Conservation (phyloP, 2,797 vertebrate genomes). For the Moxostoma hubbsi region DNA sequence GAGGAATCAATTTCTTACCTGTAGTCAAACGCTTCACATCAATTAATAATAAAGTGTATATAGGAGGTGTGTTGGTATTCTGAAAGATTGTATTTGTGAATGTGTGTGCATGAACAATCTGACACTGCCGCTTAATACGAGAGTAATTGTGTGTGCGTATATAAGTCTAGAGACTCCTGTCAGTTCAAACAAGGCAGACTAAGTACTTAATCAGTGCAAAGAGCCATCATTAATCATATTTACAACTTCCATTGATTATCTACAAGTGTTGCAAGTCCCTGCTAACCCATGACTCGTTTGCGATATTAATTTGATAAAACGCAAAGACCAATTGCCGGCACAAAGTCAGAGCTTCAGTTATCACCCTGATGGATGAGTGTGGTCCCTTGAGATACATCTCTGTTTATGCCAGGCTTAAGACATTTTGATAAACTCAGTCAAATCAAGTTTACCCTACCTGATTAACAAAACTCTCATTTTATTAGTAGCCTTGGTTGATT, state of each 20-base stretch:
- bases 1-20: constrained; percentile 25
- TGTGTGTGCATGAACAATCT: constrained; percentile 7
- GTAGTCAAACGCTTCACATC: constrained; percentile 1
- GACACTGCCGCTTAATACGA: not conserved
- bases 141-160: constrained; percentile 53
- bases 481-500: constrained; percentile 75
- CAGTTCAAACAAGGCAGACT: constrained; percentile 75
- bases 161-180: constrained; percentile 63
- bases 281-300: constrained; percentile 64
- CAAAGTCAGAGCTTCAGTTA: constrained; percentile 58
- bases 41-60: constrained; percentile 28
- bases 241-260: constrained; percentile 83
- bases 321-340: constrained; percentile 62
- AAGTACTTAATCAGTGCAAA: constrained; percentile 72
- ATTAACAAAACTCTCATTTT: constrained; percentile 79
- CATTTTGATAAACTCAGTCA: constrained; percentile 73
- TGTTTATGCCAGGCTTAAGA: constrained; percentile 67
- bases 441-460: constrained; percentile 61
- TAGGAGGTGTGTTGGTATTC: constrained; percentile 9
- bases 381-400: constrained; percentile 74
- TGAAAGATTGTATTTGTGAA: constrained; percentile 31
- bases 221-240: constrained; percentile 80
- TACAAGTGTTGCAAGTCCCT: constrained; percentile 69
- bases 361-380: constrained; percentile 76
- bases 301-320: constrained; percentile 76